Base-by-base conservation (phyloP, 1,140 invertebrate genomes). In the Lasioglossum albipes region DNA sequence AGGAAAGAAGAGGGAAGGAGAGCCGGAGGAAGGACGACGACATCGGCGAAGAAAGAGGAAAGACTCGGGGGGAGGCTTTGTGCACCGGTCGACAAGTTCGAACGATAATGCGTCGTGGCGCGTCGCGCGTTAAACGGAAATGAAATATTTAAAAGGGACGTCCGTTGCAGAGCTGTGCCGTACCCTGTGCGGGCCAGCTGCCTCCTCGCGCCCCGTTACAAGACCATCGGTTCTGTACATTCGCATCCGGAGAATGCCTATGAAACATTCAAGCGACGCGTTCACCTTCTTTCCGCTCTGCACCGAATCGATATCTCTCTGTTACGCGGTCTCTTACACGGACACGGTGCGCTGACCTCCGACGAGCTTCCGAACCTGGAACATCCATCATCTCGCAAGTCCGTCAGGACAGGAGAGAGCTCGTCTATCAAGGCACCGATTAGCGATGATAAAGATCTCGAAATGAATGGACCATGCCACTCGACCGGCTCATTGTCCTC, bases 341-440 rank as follows among this genome's bases (percentile, higher is more conserved):
- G 62, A 75, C 52, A 57, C 77, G 68, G 66, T 72, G 70, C 73
- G 62, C 73, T 61, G 79, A 85, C 83, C 72, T 54, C 41, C 65
- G 75, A 65, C 49, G 75, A 62, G 74, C 68, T 81, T 67, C 70
- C 83, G 66, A 74, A 71, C 66, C 70, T 64, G 74, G 59, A 41
- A 71, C 73, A 85, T 86, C 80, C 80, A 79, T 86, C 84, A 86
- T 86, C 84, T 82, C 82, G 84, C 77, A 82, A 84, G 80, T 84
- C 83, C 83, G 84, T 73, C 80, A 65, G 59, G 49, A 73, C 75
- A 57, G 83, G 65, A 78, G 73, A 69, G 61, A 78, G 84, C 74
- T 85, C 54, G 84, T 85, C 80, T 75, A 85, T 86, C 84, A 79
- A 86, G 84, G 84, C 81, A 81, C 84, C 84, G 84, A 86, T 86